Evolutionary conservation across 2,113 vertebrate genomes (phyloP), one percentile per base, ranked within the genome.

Genomic region (Monopterus albus): DNA sequence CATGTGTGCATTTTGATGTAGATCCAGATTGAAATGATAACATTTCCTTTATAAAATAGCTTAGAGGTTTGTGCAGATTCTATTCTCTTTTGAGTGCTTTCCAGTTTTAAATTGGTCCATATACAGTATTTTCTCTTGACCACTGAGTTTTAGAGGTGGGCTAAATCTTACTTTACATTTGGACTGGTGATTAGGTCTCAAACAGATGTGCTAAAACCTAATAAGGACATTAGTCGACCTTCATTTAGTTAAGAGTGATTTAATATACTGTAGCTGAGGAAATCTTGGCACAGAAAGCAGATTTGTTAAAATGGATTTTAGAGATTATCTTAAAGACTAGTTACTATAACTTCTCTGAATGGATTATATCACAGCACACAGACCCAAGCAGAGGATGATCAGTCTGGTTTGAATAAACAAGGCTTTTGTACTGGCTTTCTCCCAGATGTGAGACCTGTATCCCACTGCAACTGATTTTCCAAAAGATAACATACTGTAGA

Each of bases 381-480:
- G 45, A 60, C 20, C 9, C 5, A 25, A 58, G 28, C n/a, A 7
- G 18, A 39, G 17, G 59, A 14, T n/a, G 4, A 71, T 38, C 15
- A 61, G 14, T 66, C 23, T 21, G 46, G 17, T 72, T 29, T n/a
- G 31, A 29, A 38, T 23, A 6, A 21, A 38, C 4, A 40, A 61
- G 46, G 21, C 26, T 53, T 58, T 49, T 21, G n/a, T 33, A 14
- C 23, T 43, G 21, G 21, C 43, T 25, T 65, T 20, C 20, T 52
- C 26, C 26, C 25, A 57, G 23, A 40, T 61, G 36, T 70, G 25
- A 74, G 64, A 42, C 53, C 46, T 35, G 39, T n/a, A 20, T 64
- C 43, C 15, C 36, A 39, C 21, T 38, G 42, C 25, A 46, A 70
- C 65, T n/a, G n/a, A n/a, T n/a, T n/a, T n/a, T n/a, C n/a, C n/a